Evolutionary conservation across 2,888 invertebrate species (phyloP), one percentile per base, ranked within the genome.

Genomic region (Melanchra persicariae): DNA sequence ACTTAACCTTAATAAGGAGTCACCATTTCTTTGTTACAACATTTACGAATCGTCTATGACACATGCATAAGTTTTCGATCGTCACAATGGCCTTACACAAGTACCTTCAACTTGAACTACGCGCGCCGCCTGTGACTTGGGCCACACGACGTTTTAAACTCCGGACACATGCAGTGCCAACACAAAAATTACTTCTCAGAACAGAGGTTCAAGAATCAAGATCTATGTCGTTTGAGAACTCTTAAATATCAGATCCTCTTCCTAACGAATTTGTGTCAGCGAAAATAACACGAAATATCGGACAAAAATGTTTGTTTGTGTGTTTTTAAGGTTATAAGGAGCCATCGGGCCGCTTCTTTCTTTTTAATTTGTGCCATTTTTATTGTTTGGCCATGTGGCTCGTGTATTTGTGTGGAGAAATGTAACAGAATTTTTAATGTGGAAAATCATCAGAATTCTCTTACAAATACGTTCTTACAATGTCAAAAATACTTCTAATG

Each of bases 171-270:
- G 83, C 87, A 88, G 87, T 93, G 95, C 94, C 94, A 95, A 92
- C 88, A 89, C 87, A 92, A 93, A 94, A 93, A 91, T 87, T 82
- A 86, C 85, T 94, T 94, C 93, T 91, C 62, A 92, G 93, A 95
- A 94, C 87, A 91, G 89, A 92, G 92, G 93, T 93, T 95, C 92
- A 94, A 93, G 94, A 94, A 93, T 95, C 93, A 95, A 94, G 94
- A 95, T 93, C 92, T 93, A 93, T 92, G 92, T 92, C 91, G 87
- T 83, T 86, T 84, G 88, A 83, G 83, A 79, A 83, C 84, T 86
- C 88, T 91, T 84, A 87, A 89, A 90, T 91, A 91, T 91, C 89
- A 90, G 84, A 88, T 87, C 79, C 83, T 88, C 89, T 90, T 90
- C 90, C 90, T 88, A 87, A 86, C 86, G 82, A 82, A 86, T 86